These are phyloP conservation scores for Amaurobius ferox DNA, from an alignment of 2,888 invertebrate genomes.

Conservation along the genomic window DNA sequence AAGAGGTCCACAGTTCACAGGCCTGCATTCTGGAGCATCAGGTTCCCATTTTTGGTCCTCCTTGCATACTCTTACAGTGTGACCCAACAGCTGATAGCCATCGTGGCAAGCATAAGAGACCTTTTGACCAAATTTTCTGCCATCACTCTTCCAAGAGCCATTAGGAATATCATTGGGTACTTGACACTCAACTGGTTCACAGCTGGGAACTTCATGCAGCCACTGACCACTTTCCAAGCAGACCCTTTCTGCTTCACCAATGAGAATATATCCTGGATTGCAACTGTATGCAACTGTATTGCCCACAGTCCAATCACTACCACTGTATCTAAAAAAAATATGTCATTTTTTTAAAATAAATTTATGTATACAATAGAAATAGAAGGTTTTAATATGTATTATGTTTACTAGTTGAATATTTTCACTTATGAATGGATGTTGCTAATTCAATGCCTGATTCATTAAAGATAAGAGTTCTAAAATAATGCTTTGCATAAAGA, in stretches of 20 bases:
- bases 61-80: conserved; percentile 78
- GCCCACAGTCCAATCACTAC: conserved; percentile 72
- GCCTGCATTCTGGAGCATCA: conserved; percentile 78
- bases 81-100: conserved; percentile 57
- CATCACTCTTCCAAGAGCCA: conserved; percentile 49
- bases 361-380: too few relatives aligned
- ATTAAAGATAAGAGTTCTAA: too few relatives aligned
- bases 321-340: conserved; percentile 50
- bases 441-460: too few relatives aligned
- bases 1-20: conserved; percentile 77
- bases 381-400: too few relatives aligned
- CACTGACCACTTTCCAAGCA: conserved; percentile 73
- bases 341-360: too few relatives aligned
- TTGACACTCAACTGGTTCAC: conserved; percentile 72
- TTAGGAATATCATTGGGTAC: conserved; percentile 36
- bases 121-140: conserved; percentile 62
- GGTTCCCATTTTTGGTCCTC: conserved; percentile 81
- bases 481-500: too few relatives aligned
- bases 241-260: conserved; percentile 73
- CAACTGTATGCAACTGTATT: conserved; percentile 74
- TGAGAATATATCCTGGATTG: conserved; percentile 74
- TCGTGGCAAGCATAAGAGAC: conserved; percentile 61
- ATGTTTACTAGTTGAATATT: too few relatives aligned
- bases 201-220: conserved; percentile 70
- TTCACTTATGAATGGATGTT: too few relatives aligned